These are phyloP conservation scores for Xiphophorus birchmanni DNA, from an alignment of 2,797 vertebrate genomes.

Conservation along the genomic window DNA sequence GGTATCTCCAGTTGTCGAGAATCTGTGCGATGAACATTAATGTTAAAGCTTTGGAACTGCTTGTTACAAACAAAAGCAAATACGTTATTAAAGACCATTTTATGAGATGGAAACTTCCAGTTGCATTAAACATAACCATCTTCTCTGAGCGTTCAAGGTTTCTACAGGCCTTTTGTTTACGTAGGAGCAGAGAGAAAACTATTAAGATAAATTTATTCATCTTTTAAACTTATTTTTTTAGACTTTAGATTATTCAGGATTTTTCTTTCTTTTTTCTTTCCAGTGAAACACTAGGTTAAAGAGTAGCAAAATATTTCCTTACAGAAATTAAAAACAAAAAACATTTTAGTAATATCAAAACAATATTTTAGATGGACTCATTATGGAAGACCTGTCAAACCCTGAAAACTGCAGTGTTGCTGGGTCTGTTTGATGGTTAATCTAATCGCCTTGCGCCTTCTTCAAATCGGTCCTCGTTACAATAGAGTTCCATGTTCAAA, in stretches of 20 bases:
- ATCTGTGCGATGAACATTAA: conserved; percentile 81
- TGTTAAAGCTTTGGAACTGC: conserved; percentile 11
- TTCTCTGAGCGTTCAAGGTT: background rate
- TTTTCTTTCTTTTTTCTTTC: background rate
- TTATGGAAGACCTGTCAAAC: conserved; percentile 23
- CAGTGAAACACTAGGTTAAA: conserved; percentile 13
- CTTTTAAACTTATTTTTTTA: conserved; percentile 23
- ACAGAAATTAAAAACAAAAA: conserved; percentile 14
- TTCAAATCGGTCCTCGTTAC: conserved; percentile 15
- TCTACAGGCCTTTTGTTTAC: background rate
- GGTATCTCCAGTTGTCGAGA: conserved; percentile 96
- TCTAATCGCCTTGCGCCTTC: conserved; percentile 19
- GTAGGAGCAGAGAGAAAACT: conserved; percentile 5
- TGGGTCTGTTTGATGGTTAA: conserved; percentile 19
- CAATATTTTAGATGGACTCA: conserved; percentile 5
- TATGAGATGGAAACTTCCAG: background rate
- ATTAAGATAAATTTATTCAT: conserved; percentile 12
- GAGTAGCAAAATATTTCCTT: background rate
- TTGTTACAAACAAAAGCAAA: background rate
- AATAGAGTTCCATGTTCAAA: conserved; percentile 23
- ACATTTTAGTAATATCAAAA: conserved; percentile 8
- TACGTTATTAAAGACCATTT: background rate
- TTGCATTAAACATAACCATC: background rate
- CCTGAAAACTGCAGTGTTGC: conserved; percentile 20
- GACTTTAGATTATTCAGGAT: conserved; percentile 5